Base-by-base conservation (phyloP, 2,797 vertebrate species). In the Jordanella pulchra region DNA sequence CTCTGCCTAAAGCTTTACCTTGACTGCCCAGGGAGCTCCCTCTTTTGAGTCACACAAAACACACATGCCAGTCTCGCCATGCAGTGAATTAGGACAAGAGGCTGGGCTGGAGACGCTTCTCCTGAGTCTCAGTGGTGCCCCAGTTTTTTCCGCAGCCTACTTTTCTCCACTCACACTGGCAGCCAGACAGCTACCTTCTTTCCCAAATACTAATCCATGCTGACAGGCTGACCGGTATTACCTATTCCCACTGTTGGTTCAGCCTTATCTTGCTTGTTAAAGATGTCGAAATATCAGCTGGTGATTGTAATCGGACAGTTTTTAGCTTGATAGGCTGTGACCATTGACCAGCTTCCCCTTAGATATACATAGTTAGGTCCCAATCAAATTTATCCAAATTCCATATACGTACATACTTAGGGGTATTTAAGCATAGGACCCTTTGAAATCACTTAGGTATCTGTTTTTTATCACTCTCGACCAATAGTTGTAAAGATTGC, bases 111-210 rank as follows among this genome's bases (percentile, higher is more conserved):
- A 90, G 86, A 92, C 88, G 89, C 88, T 83, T 92, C 92, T 93
- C 90, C 81, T 79, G 91, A 87, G 90, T 86, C 87, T 87, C 69
- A 65, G 70, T 56, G 84, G 76, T 93, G 92, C 76, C 91, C 92
- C 90, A 92, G 75, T 93, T 93, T 92, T 84, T 90, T 55, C 73
- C 72, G 84, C 82, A 90, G 86, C 92, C 90, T 93, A 92, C 86
- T 93, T 92, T 91, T 76, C 73, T 82, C 74, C 69, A 81, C 81
- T 76, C 66, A 75, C 76, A 81, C 80, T 79, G 78, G 75, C 75
- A 84, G 72, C 65, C 78, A 83, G 84, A 84, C 77, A 86, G 69
- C 79, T 85, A 73, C 81, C 81, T 84, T 80, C 76, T 78, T 84
- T 69, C 77, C 71, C 48, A 78, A 82, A 86, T 69, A 78, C 74